A percentile compares a stretch with the other conserved stretches of the same genome.
These are phyloP conservation scores for Bambusicola thoracicus DNA, from an alignment of 2,113 vertebrate species.

Conservation along the genomic window DNA sequence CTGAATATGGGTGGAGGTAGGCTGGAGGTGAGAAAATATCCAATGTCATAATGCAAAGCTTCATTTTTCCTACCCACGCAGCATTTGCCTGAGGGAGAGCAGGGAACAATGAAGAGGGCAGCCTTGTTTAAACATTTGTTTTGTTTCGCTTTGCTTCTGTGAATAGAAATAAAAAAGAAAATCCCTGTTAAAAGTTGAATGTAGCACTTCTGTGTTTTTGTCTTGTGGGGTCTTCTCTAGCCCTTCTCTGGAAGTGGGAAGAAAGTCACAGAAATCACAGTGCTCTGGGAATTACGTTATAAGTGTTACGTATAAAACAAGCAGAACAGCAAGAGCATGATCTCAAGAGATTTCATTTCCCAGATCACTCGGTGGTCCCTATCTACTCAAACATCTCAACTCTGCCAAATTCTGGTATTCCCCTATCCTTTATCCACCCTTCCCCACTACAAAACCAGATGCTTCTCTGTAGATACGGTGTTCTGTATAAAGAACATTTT, in stretches of 20 bases:
- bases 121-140: background rate
- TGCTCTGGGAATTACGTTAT: background rate
- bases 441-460: background rate
- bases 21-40: background rate
- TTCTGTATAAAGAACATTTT: background rate
- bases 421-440: background rate
- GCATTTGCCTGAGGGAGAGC: background rate
- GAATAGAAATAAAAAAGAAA: constrained; percentile 16
- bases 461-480: background rate
- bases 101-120: background rate
- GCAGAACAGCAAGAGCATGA: background rate
- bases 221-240: background rate
- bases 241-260: background rate
- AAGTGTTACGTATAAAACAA: background rate
- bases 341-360: background rate
- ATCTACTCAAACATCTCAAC: background rate
- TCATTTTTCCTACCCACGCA: background rate
- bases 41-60: background rate
- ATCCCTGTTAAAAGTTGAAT: background rate
- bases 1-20: background rate
- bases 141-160: background rate
- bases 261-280: background rate
- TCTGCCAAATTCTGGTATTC: background rate
- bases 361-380: background rate
- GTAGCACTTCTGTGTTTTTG: background rate